Evolutionary conservation across 2,888 invertebrate genomes (phyloP), one percentile per base, ranked within the genome.

Genomic region (Muscina levida): DNA sequence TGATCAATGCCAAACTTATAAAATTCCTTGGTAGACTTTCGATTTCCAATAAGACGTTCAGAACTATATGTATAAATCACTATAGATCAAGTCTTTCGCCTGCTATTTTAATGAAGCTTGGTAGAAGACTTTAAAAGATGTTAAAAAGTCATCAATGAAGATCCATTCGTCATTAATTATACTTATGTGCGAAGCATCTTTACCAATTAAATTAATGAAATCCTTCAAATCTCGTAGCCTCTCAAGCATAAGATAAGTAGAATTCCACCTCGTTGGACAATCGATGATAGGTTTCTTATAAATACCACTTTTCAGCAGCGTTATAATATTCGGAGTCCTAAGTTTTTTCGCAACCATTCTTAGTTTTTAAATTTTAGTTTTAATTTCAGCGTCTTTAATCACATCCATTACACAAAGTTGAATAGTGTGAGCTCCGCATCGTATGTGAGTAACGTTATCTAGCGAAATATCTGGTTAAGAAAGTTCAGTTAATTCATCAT

Each of bases 221-320:
- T 65, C 65, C 19, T 70, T 76, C 37, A 75, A 24, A 26, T 68
- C 68, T 4, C 17, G n/a, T 0, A 75, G 68, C 26, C 65, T 42
- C 42, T 76, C 76, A 42, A 76, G 11, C 76, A 76, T 71, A 19
- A 65, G 53, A 65, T 76, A 70, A 22, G 70, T 76, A 31, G 75
- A 70, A 56, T 70, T 71, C 75, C 70, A 75, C 51, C 70, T 51
- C 8, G 57, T 74, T 11, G 53, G 13, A 26, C 48, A 51, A 48
- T 51, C 68, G 24, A 68, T 26, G n/a, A 68, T 68, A 13, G 68
- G 48, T 26, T 31, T 48, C 22, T 67, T 67, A 17, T 46, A 48
- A 4, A 15, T 15, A 42, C 42, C 22, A 2, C 24, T 42, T 46
- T 46, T 51, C 8, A 51, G 10, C 6, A 51, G 22, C 8, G 17